Evolutionary conservation across 2,113 vertebrate species (phyloP).

Genomic region (Serilophus lunatus): DNA sequence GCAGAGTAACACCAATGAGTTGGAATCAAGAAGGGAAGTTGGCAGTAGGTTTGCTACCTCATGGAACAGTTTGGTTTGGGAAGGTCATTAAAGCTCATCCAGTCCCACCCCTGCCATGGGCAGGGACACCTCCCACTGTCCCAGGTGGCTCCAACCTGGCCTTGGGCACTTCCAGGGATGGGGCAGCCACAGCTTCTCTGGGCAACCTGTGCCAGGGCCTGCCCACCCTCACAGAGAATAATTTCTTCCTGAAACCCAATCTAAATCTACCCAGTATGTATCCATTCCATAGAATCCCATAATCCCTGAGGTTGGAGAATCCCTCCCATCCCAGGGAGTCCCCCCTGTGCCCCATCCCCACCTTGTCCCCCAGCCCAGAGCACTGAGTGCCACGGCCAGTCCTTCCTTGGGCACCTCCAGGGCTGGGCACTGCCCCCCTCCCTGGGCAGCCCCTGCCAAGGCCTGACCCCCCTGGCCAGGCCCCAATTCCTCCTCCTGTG

Average conservation of each 20-base stretch:
- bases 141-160: not conserved
- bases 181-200: not conserved
- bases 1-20: not conserved
- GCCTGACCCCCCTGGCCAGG: not conserved
- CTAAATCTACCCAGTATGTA: not conserved
- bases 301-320: not conserved
- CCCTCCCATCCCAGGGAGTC: rapidly evolving
- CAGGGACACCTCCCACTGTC: rapidly evolving
- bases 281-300: not conserved
- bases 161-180: not conserved
- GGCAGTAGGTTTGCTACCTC: not conserved
- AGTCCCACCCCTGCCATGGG: not conserved
- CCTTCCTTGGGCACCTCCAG: not conserved
- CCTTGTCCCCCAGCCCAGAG: too few relatives aligned
- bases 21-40: not conserved
- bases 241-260: not conserved
- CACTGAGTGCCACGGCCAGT: rapidly evolving
- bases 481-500: rapidly evolving
- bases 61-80: not conserved
- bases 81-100: not conserved
- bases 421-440: not conserved
- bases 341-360: rapidly evolving
- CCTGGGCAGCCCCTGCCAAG: not conserved
- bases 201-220: not conserved
- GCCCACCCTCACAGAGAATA: rapidly evolving